Base-by-base conservation (phyloP, 2,113 vertebrate species). In the Pelodiscus sinensis region DNA sequence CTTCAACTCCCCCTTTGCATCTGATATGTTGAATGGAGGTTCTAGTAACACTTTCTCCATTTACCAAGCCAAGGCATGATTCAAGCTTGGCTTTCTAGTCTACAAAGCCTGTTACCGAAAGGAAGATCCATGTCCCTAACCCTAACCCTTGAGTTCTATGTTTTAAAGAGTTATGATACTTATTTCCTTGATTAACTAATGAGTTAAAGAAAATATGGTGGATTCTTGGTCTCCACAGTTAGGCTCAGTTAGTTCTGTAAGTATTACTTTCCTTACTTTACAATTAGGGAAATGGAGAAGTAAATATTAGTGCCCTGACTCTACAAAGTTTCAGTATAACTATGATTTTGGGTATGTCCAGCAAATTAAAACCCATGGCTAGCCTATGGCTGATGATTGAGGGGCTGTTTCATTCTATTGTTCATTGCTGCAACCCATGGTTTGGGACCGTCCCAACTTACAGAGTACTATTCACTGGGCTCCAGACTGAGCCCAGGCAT, bases 91-190 rank as follows among this genome's bases (percentile, higher is more conserved):
- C 19, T 75, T 75, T 75, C 38, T 86, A 93, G 94, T 84, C 73
- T 51, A 35, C 4, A 51, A 93, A 82, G 52, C 1, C 38, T 79
- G 4, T 79, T 29, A 85, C 50, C 16, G 44, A 91, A 8, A 78
- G 21, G 44, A 62, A 35, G 57, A 35, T 11, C 25, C 91, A 93
- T 92, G 19, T 38, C 5, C 88, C 81, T 92, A 86, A 91, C 62
- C 86, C 9, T 87, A 44, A 85, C 84, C 68, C 58, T 91, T 71
- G 73, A 84, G 87, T 87, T 87, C 44, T 31, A 31, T 85, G 12
- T 24, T 80, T 87, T 92, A 24, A 27, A 11, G 0, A 55, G 10
- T 86, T 38, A 29, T 1, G 13, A 54, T 58, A 92, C 44, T 2
- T 1, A 10, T 22, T 55, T 90, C 73, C 38, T 12, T 13, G 35